Evolutionary conservation across 2,888 invertebrate genomes (phyloP), one percentile per base, ranked within the genome.

Genomic region (Microdon myrmicae): DNA sequence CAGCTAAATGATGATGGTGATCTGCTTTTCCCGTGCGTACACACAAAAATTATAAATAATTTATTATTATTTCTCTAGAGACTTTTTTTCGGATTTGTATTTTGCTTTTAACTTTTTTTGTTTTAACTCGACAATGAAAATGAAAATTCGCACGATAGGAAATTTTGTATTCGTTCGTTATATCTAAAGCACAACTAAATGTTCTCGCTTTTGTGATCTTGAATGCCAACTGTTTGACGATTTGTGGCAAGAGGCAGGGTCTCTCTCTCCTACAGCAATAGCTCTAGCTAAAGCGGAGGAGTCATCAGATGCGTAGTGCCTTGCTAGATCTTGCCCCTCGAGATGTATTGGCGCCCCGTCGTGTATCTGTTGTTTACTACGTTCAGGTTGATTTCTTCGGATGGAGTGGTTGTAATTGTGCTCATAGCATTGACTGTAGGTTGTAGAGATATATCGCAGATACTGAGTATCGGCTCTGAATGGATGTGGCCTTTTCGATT

Each of bases 171-270:
- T 53, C 53, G 38, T 47, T 66, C 66, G 59, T 59, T 48, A 54
- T 54, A 66, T 41, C 59, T 44, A 47, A 59, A 64, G 35, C 45
- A 59, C 59, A 48, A 66, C 66, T 66, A 66, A 59, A 59, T 44
- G 59, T 34, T 44, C 41, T 28, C 53, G 43, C 53, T 47, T 54
- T 53, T 54, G 66, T 59, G 58, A 59, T 53, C 53, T 58, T 66
- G 59, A 61, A 39, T 56, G 58, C 64, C 64, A 64, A 64, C 58
- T 58, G 51, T 47, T 44, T 64, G 37, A 56, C 58, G 41, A 58
- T 43, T 64, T 64, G 58, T 64, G 51, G 58, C 51, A 41, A 45
- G 51, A 64, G 44, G 48, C 48, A 56, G 29, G 45, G 58, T 64
- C 58, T 37, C 41, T 16, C 25, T 45, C 47, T 43, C 39, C 61